Conservation (phyloP, 2,113 vertebrate species). For the Cebidichthys violaceus region DNA sequence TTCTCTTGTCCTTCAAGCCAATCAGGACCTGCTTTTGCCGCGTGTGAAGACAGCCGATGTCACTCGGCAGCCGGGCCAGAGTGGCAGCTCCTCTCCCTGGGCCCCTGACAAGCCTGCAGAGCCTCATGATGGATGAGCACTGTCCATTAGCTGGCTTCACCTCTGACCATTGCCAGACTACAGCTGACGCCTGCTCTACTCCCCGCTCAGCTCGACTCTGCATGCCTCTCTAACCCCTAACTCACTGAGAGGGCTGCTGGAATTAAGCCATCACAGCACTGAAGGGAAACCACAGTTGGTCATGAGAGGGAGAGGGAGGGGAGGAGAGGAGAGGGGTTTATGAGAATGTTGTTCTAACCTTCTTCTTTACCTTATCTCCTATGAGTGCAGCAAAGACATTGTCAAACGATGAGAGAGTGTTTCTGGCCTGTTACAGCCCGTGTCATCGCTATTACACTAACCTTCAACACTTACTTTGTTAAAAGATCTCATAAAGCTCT, state of each 20-base stretch:
- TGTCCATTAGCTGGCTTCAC: constrained; percentile 87
- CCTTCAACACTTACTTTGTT: constrained; percentile 71
- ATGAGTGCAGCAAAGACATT: constrained; percentile 58
- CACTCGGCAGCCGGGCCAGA: constrained; percentile 69
- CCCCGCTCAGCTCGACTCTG: constrained; percentile 63
- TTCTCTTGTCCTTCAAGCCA: constrained; percentile 76
- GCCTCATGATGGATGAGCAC: constrained; percentile 86
- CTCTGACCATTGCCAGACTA: constrained; percentile 84
- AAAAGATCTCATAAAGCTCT: constrained; percentile 77
- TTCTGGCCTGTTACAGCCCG: constrained; percentile 60
- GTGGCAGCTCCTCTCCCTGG: constrained; percentile 80
- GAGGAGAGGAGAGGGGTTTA: not conserved
- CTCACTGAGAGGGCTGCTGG: constrained; percentile 73
- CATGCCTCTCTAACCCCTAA: constrained; percentile 67
- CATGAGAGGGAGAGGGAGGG: constrained; percentile 12
- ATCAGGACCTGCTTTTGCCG: constrained; percentile 65
- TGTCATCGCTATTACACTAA: constrained; percentile 65
- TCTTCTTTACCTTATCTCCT: constrained; percentile 49
- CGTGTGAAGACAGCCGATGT: constrained; percentile 75
- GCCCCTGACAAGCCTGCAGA: constrained; percentile 82
- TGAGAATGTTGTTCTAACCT: constrained; percentile 15
- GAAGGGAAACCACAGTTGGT: constrained; percentile 51
- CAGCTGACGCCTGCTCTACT: constrained; percentile 84
- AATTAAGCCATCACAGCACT: constrained; percentile 83
- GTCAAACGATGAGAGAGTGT: constrained; percentile 71